Percentiles rank a stretch among this genome's conserved stretches.
These are phyloP conservation scores for Aphidoletes aphidimyza DNA, from an alignment of 2,888 invertebrate genomes.

Conservation along the genomic window DNA sequence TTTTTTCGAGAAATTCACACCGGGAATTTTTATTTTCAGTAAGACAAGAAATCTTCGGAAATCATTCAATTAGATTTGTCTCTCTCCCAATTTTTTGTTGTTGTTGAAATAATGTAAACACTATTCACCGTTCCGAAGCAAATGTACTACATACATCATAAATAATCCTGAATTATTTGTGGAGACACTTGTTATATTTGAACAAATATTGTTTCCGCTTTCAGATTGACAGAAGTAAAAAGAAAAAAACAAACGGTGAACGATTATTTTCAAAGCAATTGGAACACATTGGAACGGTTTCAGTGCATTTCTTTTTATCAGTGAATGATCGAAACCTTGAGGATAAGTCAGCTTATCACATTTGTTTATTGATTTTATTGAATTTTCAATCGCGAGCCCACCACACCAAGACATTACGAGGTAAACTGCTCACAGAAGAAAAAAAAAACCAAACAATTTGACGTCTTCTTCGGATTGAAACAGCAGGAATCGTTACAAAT, in stretches of 20 bases:
- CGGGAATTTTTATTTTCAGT: background rate
- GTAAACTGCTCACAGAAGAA: background rate
- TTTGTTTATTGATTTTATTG: background rate
- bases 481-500: constrained; percentile 28
- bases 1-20: background rate
- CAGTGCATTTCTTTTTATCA: background rate
- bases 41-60: background rate
- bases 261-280: constrained; percentile 1
- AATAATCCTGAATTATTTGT: too few species aligned
- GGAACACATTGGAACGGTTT: background rate
- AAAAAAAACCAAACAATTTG: background rate
- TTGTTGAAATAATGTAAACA: background rate
- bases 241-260: too few species aligned
- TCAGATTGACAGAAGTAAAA: background rate
- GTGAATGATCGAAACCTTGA: background rate
- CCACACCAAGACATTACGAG: background rate
- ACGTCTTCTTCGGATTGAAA: background rate
- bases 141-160: background rate
- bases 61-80: background rate
- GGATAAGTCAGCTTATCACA: background rate
- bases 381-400: background rate
- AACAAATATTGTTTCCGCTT: constrained; percentile 19
- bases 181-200: constrained; percentile 15
- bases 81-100: too few species aligned
- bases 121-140: background rate